These are phyloP conservation scores for Tanaodytes sp. DNA, from an alignment of 2,888 invertebrate genomes.

Conservation along the genomic window DNA sequence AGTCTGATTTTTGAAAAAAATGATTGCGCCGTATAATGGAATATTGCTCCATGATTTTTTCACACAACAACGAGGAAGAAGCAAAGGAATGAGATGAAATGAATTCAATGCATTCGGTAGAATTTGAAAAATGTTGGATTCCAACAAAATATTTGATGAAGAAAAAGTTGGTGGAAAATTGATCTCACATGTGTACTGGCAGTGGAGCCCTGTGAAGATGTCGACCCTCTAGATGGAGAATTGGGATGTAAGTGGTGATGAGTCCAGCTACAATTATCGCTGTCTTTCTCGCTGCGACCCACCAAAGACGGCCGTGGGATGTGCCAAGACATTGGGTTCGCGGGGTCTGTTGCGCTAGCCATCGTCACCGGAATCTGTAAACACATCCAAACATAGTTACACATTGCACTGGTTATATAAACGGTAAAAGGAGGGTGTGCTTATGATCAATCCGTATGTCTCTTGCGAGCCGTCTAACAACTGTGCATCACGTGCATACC, in stretches of 20 bases:
- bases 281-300: slow-evolving; percentile 66
- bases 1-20: no score
- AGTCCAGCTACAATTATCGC: slow-evolving; percentile 67
- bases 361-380: slow-evolving; percentile 64
- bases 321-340: slow-evolving; percentile 79
- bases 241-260: slow-evolving; percentile 66
- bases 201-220: slow-evolving; percentile 80
- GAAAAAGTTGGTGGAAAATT: no score
- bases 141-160: no score
- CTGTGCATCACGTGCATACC: slow-evolving; percentile 48
- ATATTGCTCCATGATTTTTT: no score
- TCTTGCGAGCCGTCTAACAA: slow-evolving; percentile 57
- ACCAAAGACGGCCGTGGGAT: slow-evolving; percentile 87
- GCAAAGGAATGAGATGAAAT: no score
- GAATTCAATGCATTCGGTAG: no score
- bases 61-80: no score
- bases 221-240: slow-evolving; percentile 75
- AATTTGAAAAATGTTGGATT: no score
- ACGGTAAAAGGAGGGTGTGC: slow-evolving; percentile 55
- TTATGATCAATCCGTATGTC: slow-evolving; percentile 37
- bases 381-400: slow-evolving; percentile 49
- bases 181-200: slow-evolving; percentile 84
- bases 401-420: slow-evolving; percentile 55
- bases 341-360: slow-evolving; percentile 58
- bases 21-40: no score